phyloP scores from a whole-genome alignment of 1,140 invertebrate species.

The Gryon sp. region DNA sequence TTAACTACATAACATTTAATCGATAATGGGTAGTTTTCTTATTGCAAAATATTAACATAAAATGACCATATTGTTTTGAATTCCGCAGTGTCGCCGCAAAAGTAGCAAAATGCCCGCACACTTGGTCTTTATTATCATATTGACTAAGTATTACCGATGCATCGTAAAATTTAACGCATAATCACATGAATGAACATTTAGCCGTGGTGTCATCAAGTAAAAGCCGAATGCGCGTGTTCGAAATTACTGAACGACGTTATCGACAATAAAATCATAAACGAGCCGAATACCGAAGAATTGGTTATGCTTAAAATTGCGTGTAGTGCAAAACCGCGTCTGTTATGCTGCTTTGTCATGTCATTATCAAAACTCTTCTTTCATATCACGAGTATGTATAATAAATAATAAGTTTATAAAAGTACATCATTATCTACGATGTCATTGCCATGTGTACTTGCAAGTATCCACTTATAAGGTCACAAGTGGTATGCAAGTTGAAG shows the following conservation, averaged over 20 bases:
- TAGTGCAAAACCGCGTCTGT: conserved; percentile 33
- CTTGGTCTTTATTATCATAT: conserved; percentile 12
- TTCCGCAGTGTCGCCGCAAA: too few species aligned
- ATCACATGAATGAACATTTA: conserved; percentile 16
- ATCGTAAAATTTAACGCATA: conserved; percentile 13
- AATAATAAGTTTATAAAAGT: conserved; percentile 56
- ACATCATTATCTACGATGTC: conserved; percentile 59
- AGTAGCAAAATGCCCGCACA: not conserved
- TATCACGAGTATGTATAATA: conserved; percentile 48
- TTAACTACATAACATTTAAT: too few species aligned
- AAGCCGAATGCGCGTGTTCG: conserved; percentile 8
- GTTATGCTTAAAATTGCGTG: conserved; percentile 34
- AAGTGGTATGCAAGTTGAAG: conserved; percentile 24
- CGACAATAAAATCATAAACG: conserved; percentile 50
- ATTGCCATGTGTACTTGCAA: conserved; percentile 54
- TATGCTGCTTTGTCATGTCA: conserved; percentile 35
- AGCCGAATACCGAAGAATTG: conserved; percentile 16
- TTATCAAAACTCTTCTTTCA: conserved; percentile 26
- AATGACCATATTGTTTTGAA: too few species aligned
- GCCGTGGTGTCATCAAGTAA: conserved; percentile 17
- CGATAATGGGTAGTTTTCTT: too few species aligned
- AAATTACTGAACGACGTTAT: conserved; percentile 26
- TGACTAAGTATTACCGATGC: conserved; percentile 12
- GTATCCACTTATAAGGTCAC: conserved; percentile 38
- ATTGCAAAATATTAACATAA: not conserved